Conservation (phyloP, 2,888 invertebrate species). For the Sphecodes monilicornis region DNA sequence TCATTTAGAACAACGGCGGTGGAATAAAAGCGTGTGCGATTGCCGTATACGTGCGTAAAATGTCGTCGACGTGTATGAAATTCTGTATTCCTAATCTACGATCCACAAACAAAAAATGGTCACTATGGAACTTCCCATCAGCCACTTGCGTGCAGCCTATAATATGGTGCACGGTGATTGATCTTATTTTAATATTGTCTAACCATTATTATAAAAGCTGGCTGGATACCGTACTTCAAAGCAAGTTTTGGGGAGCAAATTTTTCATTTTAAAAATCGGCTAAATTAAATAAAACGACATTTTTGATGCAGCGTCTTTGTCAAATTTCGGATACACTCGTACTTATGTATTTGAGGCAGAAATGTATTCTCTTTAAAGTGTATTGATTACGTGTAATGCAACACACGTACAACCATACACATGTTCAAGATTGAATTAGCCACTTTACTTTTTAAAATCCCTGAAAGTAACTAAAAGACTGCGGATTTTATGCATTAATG, state of each 20-base stretch:
- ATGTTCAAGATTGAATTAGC: too few relatives aligned
- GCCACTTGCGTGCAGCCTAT: not conserved
- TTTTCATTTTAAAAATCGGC: not conserved
- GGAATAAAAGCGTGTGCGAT: conserved; percentile 41
- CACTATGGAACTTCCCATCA: conserved; percentile 14
- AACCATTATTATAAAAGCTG: not conserved
- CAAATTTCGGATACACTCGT: not conserved
- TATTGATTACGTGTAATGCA: too few relatives aligned
- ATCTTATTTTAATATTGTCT: not conserved
- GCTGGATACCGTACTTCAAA: not conserved
- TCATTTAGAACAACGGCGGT: conserved; percentile 62
- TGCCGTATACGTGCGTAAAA: conserved; percentile 13
- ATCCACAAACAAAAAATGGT: conserved; percentile 23
- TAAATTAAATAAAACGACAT: not conserved
- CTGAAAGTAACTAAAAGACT: too few relatives aligned
- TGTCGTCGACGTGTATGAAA: conserved; percentile 39
- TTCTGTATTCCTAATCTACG: conserved; percentile 9
- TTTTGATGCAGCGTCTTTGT: too few relatives aligned
- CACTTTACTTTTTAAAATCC: too few relatives aligned
- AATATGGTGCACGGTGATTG: too few relatives aligned
- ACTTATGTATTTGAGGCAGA: not conserved
- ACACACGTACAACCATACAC: too few relatives aligned
- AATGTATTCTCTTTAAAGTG: not conserved
- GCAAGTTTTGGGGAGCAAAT: not conserved
- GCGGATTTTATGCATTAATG: too few relatives aligned